A percentile compares a stretch with the other conserved stretches of the same genome.
Conservation (phyloP, 2,888 invertebrate genomes). For the Trissoscelio sp. region DNA sequence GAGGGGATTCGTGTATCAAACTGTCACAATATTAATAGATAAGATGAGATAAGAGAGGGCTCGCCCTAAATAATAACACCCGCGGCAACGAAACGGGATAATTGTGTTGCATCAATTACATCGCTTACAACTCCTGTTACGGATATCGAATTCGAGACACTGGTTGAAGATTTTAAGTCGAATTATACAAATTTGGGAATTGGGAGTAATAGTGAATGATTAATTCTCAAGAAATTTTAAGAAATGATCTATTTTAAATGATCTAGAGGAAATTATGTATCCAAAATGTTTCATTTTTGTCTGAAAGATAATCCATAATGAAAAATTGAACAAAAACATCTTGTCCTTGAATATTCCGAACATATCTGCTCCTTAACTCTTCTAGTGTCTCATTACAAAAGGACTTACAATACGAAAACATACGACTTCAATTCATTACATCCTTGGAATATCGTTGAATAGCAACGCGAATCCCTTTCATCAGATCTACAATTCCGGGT, state of each 20-base stretch:
- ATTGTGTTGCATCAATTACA: constrained; percentile 39
- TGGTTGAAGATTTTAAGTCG: too few relatives aligned
- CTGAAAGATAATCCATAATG: too few relatives aligned
- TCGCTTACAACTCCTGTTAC: constrained; percentile 38
- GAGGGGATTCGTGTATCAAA: constrained; percentile 24
- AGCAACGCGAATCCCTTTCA: constrained; percentile 26
- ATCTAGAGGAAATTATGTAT: too few relatives aligned
- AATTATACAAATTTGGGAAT: too few relatives aligned
- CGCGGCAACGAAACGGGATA: constrained; percentile 36
- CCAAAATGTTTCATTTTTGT: too few relatives aligned
- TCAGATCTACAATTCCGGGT: neutral
- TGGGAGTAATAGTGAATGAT: too few relatives aligned
- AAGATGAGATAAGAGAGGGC: constrained; percentile 29
- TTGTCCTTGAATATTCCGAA: constrained; percentile 8
- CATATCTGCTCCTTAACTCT: constrained; percentile 21
- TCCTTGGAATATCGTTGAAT: constrained; percentile 4
- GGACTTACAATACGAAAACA: constrained; percentile 11
- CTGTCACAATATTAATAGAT: constrained; percentile 54
- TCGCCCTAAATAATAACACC: constrained; percentile 47
- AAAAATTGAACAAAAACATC: neutral
- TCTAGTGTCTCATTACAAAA: constrained; percentile 25
- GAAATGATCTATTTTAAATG: too few relatives aligned
- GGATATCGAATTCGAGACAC: constrained; percentile 43
- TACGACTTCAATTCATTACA: constrained; percentile 14
- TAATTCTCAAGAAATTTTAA: too few relatives aligned